Evolutionary conservation across 2,888 invertebrate species (phyloP).

Genomic region (Onthophagus sagittarius): DNA sequence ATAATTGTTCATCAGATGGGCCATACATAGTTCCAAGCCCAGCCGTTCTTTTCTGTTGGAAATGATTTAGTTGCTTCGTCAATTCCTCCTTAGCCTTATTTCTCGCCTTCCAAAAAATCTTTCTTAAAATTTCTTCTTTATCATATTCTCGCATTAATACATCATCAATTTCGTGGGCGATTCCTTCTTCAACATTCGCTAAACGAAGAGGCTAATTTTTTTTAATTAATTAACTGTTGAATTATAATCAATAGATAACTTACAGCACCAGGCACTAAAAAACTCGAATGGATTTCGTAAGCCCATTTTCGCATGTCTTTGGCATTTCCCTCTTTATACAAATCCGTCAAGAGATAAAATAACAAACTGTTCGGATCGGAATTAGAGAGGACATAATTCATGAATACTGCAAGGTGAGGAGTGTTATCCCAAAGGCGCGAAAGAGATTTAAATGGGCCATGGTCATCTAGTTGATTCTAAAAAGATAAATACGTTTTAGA

Average conservation of each 20-base stretch:
- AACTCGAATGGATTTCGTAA: conserved; percentile 97
- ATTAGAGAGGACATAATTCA: conserved; percentile 80
- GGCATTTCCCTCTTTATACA: conserved; percentile 78
- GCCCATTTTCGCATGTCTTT: conserved; percentile 98
- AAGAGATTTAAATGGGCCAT: conserved; percentile 85
- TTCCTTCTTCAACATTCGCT: conserved; percentile 77
- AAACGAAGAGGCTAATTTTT: conserved; percentile 68
- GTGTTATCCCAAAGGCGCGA: conserved; percentile 78
- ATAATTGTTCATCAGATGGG: conserved; percentile 73
- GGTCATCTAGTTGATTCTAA: conserved; percentile 73
- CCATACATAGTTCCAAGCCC: conserved; percentile 89
- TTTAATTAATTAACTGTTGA: background rate
- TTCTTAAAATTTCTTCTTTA: conserved; percentile 84
- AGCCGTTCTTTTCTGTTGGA: conserved; percentile 81
- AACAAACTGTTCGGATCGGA: conserved; percentile 63
- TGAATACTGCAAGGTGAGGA: conserved; percentile 90
- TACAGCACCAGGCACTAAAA: conserved; percentile 85
- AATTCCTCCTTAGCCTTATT: conserved; percentile 79
- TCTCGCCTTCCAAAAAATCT: conserved; percentile 86
- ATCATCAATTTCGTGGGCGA: conserved; percentile 87
- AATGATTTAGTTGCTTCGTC: conserved; percentile 72
- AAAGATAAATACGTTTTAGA: conserved; percentile 34
- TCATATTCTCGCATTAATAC: conserved; percentile 79
- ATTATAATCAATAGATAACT: conserved; percentile 41
- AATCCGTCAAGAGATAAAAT: conserved; percentile 89